Conservation (phyloP, 2,888 invertebrate species). For the Abrostola triplasia region DNA sequence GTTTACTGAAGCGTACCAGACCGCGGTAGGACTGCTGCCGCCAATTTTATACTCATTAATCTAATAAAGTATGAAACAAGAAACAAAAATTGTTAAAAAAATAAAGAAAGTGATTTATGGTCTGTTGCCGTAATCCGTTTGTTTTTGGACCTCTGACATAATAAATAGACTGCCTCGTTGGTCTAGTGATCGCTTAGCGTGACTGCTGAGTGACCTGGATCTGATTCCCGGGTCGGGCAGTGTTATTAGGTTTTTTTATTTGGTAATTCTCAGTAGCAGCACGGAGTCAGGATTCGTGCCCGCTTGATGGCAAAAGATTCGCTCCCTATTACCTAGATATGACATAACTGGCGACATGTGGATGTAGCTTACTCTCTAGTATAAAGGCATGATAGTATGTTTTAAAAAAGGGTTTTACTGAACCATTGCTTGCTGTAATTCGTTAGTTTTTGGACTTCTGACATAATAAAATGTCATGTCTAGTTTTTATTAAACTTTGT, state of each 20-base stretch:
- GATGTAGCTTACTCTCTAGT: too few species aligned
- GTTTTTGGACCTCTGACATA: neutral
- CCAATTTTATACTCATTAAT: slow-evolving; percentile 46
- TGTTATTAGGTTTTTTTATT: too few species aligned
- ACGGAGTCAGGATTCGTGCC: too few species aligned
- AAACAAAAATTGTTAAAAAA: slow-evolving; percentile 27
- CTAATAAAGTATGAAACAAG: slow-evolving; percentile 41
- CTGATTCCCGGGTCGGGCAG: too few species aligned
- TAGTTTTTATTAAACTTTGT: neutral
- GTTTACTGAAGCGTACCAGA: slow-evolving; percentile 43
- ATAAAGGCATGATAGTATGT: too few species aligned
- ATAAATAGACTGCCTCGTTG: neutral
- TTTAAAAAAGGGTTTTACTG: slow-evolving; percentile 34
- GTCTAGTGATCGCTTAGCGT: too few species aligned
- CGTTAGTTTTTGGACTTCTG: neutral
- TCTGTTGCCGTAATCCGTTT: slow-evolving; percentile 2
- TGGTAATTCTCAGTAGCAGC: too few species aligned
- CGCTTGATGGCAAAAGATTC: too few species aligned
- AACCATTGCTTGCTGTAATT: slow-evolving; percentile 4
- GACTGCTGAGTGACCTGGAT: too few species aligned
- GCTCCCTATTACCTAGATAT: too few species aligned
- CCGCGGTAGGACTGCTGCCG: slow-evolving; percentile 30
- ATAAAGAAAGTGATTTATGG: slow-evolving; percentile 36
- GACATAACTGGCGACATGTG: too few species aligned
- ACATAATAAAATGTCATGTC: neutral